A percentile compares a stretch with the other conserved stretches of the same genome.
phyloP scores from a whole-genome alignment of 2,113 vertebrate species.

The Furnarius figulus region DNA sequence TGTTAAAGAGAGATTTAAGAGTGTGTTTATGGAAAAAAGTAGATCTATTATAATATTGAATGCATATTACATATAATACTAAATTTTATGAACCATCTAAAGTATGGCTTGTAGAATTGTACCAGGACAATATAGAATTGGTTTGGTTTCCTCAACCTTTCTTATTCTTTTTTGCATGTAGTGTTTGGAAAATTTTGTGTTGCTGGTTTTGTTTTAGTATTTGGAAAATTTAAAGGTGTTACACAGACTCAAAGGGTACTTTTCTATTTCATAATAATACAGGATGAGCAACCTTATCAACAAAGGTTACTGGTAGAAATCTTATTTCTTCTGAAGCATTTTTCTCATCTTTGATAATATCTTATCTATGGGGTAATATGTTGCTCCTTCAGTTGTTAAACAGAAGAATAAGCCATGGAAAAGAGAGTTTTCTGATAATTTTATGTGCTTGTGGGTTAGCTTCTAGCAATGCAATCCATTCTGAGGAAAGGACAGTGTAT shows the following conservation, averaged over 20 bases:
- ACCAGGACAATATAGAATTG: not conserved
- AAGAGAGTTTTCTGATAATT: not conserved
- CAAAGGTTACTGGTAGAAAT: not conserved
- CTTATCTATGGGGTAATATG: not conserved
- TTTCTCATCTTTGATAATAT: not conserved
- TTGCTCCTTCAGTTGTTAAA: not conserved
- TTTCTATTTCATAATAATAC: not conserved
- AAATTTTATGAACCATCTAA: not conserved
- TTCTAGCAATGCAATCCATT: not conserved
- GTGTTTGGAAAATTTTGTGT: rapidly evolving
- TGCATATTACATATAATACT: not conserved
- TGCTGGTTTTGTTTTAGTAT: not conserved
- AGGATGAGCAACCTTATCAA: not conserved
- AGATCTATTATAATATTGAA: not conserved
- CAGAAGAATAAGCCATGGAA: not conserved
- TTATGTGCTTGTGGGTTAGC: not conserved
- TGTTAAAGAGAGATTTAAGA: not conserved
- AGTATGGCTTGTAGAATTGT: not conserved
- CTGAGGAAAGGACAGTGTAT: not conserved
- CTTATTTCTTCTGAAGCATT: not conserved
- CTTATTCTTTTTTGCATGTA: not conserved
- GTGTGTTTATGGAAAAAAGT: not conserved
- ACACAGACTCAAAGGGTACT: not conserved
- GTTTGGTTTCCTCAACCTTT: not conserved
- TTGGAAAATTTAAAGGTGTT: not conserved